phyloP scores from a whole-genome alignment of 2,797 vertebrate species.

The Mallotus villosus region DNA sequence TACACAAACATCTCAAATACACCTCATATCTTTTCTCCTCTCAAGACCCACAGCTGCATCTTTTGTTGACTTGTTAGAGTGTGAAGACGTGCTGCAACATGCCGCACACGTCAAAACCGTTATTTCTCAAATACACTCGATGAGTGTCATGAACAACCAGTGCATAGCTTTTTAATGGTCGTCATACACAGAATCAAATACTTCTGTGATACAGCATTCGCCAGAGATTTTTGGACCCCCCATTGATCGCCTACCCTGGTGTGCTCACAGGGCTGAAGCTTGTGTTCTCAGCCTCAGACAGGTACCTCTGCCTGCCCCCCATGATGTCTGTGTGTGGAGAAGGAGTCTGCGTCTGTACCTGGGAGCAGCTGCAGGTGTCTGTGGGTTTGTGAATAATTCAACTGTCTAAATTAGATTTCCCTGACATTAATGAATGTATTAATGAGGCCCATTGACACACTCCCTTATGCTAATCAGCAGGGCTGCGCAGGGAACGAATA shows the following conservation, averaged over 20 bases:
- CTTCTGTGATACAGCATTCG: neutral
- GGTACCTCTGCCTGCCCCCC: neutral
- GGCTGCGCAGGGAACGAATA: slow-evolving; percentile 38
- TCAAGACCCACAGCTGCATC: no score
- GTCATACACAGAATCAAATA: neutral
- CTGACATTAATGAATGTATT: slow-evolving; percentile 63
- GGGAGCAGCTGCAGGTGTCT: slow-evolving; percentile 45
- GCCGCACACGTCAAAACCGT: no score
- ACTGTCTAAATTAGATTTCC: slow-evolving; percentile 57
- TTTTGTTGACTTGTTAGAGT: no score
- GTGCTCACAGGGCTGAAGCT: neutral
- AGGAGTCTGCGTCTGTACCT: slow-evolving; percentile 25
- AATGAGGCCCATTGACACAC: slow-evolving; percentile 60
- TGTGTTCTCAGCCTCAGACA: neutral
- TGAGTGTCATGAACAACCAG: neutral
- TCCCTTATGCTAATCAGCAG: slow-evolving; percentile 53
- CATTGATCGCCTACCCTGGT: neutral
- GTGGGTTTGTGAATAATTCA: slow-evolving; percentile 59
- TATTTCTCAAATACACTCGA: no score
- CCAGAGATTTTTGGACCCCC: neutral
- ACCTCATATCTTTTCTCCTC: no score
- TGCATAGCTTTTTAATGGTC: neutral
- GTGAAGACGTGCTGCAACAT: neutral
- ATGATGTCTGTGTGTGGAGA: slow-evolving; percentile 22
- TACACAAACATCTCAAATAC: no score